phyloP scores from a whole-genome alignment of 2,888 invertebrate genomes.

The Cotesia congregata region DNA sequence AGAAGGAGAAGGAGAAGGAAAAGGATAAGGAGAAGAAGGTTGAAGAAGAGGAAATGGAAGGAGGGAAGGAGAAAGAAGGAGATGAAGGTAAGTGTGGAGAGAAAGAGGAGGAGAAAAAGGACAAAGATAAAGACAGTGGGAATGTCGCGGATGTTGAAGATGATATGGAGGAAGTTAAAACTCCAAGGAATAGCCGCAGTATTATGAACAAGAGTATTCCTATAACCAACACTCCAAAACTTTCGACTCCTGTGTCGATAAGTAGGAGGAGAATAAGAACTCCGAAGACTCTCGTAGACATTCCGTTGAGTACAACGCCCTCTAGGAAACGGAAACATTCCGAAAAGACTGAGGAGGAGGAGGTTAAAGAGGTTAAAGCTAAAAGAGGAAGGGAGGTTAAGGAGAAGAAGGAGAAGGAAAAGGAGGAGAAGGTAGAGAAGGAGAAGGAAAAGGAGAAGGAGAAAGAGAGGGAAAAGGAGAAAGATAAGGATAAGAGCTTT shows the following conservation, averaged over 20 bases:
- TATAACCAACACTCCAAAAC: slow-evolving; percentile 48
- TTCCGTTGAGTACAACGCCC: slow-evolving; percentile 46
- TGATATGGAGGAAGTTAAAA: slow-evolving; percentile 43
- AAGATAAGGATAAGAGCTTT: slow-evolving; percentile 52
- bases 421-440: neutral
- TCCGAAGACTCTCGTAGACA: slow-evolving; percentile 49
- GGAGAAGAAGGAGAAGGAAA: neutral
- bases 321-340: slow-evolving; percentile 68
- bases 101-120: slow-evolving; percentile 63
- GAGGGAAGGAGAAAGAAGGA: slow-evolving; percentile 26
- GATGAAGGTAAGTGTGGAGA: slow-evolving; percentile 47
- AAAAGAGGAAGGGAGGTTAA: neutral
- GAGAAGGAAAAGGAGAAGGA: slow-evolving; percentile 50
- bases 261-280: slow-evolving; percentile 57
- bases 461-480: slow-evolving; percentile 43
- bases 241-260: slow-evolving; percentile 42
- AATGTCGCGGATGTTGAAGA: slow-evolving; percentile 42
- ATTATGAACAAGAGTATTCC: slow-evolving; percentile 44
- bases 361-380: slow-evolving; percentile 15
- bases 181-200: slow-evolving; percentile 56
- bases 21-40: slow-evolving; percentile 65
- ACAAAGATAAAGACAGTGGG: slow-evolving; percentile 46
- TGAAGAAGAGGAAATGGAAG: slow-evolving; percentile 32
- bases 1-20: slow-evolving; percentile 29
- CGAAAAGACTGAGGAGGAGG: slow-evolving; percentile 65